phyloP scores from a whole-genome alignment of 1,140 invertebrate species.

The Tribolium castaneum region DNA sequence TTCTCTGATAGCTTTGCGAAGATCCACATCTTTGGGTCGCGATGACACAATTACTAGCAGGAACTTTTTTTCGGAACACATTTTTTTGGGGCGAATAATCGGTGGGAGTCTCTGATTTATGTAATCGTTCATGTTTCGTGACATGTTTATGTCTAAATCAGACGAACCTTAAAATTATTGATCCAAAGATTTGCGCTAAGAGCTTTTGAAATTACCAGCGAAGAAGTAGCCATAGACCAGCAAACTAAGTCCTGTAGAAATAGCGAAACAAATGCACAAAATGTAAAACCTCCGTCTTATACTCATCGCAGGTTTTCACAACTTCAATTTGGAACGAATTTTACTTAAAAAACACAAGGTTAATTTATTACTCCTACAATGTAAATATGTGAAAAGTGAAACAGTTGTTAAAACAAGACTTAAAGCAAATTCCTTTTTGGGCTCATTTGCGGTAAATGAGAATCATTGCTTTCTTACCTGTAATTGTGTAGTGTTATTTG shows the following conservation, averaged over 20 bases:
- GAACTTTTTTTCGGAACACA: constrained; percentile 71
- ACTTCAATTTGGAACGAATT: background rate
- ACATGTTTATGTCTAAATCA: constrained; percentile 78
- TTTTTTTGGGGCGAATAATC: constrained; percentile 70
- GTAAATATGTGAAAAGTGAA: too few relatives aligned
- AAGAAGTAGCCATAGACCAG: background rate
- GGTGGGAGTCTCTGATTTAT: constrained; percentile 75
- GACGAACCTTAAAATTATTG: background rate
- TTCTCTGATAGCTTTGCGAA: constrained; percentile 78
- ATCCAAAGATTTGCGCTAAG: background rate
- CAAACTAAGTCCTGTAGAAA: background rate
- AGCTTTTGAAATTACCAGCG: background rate
- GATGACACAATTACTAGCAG: constrained; percentile 83
- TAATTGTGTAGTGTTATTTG: too few relatives aligned
- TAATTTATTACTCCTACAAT: too few relatives aligned
- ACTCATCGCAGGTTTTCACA: background rate
- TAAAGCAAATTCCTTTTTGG: too few relatives aligned
- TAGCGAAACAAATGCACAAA: background rate
- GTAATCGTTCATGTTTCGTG: constrained; percentile 75
- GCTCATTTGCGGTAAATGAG: too few relatives aligned
- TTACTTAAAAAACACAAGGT: too few relatives aligned
- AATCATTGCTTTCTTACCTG: too few relatives aligned
- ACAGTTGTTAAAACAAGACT: too few relatives aligned
- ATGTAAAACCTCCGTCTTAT: background rate
- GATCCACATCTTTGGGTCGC: constrained; percentile 73